A percentile compares a stretch with the other conserved stretches of the same genome.
phyloP scores from a whole-genome alignment of 2,797 vertebrate species.

The Enteromius radiatus region DNA sequence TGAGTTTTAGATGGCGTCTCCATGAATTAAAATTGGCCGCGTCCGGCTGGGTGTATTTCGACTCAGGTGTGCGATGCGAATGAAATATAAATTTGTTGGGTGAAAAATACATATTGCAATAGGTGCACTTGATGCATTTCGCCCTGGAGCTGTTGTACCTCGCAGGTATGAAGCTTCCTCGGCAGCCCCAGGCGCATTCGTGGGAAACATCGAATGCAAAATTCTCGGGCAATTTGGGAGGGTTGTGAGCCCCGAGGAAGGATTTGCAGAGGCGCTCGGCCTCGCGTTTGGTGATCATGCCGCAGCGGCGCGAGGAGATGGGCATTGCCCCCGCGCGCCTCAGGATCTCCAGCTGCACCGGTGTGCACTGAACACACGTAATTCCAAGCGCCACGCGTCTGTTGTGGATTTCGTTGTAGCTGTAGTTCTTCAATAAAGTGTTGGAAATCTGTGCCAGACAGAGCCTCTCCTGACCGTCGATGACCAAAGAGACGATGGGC shows the following conservation, averaged over 20 bases:
- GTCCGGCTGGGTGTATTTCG: conserved; percentile 91
- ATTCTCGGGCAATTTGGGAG: conserved; percentile 89
- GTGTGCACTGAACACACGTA: conserved; percentile 92
- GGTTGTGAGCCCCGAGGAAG: conserved; percentile 87
- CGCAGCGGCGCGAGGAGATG: conserved; percentile 89
- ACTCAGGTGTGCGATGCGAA: conserved; percentile 88
- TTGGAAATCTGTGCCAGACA: conserved; percentile 92
- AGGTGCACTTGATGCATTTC: conserved; percentile 91
- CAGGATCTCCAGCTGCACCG: conserved; percentile 91
- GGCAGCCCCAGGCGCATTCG: conserved; percentile 88
- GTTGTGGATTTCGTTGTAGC: conserved; percentile 94
- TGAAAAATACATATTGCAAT: conserved; percentile 92
- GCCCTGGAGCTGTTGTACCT: conserved; percentile 91
- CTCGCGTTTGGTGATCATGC: conserved; percentile 93
- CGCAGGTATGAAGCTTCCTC: conserved; percentile 89
- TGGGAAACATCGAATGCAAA: conserved; percentile 91
- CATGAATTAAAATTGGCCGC: conserved; percentile 93
- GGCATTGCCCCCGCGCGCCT: conserved; percentile 90
- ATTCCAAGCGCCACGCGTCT: conserved; percentile 89
- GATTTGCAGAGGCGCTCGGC: conserved; percentile 91
- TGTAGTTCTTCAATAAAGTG: conserved; percentile 90
- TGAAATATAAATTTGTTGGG: conserved; percentile 94
- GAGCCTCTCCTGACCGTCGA: conserved; percentile 93
- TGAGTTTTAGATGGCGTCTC: conserved; percentile 89
- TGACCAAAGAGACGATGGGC: conserved; percentile 93